Percentiles rank a stretch among this genome's conserved stretches.
phyloP scores from a whole-genome alignment of 2,797 vertebrate species.

The Pangasius larnaudii region DNA sequence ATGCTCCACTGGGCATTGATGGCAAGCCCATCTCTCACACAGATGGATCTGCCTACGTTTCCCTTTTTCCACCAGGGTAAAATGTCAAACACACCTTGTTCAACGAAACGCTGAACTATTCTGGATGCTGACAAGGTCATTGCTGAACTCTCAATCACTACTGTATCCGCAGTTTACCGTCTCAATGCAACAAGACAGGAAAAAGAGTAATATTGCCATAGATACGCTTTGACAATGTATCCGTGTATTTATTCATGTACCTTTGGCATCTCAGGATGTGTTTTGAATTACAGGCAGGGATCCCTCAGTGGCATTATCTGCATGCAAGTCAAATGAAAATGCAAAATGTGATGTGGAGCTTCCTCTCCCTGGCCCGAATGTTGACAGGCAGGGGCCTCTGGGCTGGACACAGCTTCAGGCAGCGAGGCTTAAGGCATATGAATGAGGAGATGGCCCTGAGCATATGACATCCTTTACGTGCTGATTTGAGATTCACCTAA shows the following conservation, averaged over 20 bases:
- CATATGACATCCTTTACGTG: slow-evolving; percentile 18
- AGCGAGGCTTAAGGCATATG: slow-evolving; percentile 63
- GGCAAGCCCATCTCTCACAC: slow-evolving; percentile 34
- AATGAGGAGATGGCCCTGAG: slow-evolving; percentile 62
- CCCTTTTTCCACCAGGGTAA: slow-evolving; percentile 47
- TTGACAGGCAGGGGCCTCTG: slow-evolving; percentile 38
- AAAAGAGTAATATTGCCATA: slow-evolving; percentile 5
- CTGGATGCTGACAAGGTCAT: slow-evolving; percentile 64
- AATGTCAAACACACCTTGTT: slow-evolving; percentile 66
- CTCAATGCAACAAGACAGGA: slow-evolving; percentile 29
- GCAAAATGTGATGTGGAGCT: slow-evolving; percentile 9
- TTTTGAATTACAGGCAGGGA: slow-evolving; percentile 14
- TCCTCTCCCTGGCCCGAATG: slow-evolving; percentile 18
- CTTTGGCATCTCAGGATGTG: not conserved
- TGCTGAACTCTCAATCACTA: slow-evolving; percentile 30
- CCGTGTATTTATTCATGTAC: slow-evolving; percentile 12
- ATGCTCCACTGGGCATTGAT: slow-evolving; percentile 38
- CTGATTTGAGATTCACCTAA: slow-evolving; percentile 11
- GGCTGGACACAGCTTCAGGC: slow-evolving; percentile 61
- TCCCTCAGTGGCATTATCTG: slow-evolving; percentile 19
- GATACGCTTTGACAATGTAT: slow-evolving; percentile 23
- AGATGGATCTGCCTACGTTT: slow-evolving; percentile 40
- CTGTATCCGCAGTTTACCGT: slow-evolving; percentile 1
- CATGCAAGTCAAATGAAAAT: slow-evolving; percentile 44
- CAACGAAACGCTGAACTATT: slow-evolving; percentile 59